Evolutionary conservation across 2,888 invertebrate genomes (phyloP).

Genomic region (Liopterus haemorrhoidalis): DNA sequence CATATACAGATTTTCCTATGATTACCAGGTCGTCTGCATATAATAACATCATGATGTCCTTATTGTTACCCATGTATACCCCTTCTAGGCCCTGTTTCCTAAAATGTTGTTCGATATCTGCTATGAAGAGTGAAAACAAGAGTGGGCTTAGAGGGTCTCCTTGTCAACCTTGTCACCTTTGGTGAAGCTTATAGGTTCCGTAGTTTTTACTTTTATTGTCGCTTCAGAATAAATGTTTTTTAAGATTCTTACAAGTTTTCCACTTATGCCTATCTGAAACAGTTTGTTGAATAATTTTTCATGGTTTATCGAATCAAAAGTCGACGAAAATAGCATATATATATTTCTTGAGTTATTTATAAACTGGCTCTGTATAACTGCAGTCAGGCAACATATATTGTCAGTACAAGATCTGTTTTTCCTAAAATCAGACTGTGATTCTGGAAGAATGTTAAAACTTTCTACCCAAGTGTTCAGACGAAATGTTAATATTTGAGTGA

Average conservation of each 20-base stretch:
- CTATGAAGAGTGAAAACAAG: conserved; percentile 8
- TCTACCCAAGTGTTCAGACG: too few relatives aligned
- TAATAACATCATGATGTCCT: conserved; percentile 6
- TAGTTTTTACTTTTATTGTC: neutral
- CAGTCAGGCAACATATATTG: too few relatives aligned
- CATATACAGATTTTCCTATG: neutral
- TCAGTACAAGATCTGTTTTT: too few relatives aligned
- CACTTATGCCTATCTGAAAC: conserved; percentile 2
- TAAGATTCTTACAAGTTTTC: neutral
- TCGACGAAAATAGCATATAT: too few relatives aligned
- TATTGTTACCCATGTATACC: neutral
- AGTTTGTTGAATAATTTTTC: too few relatives aligned
- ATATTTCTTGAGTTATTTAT: too few relatives aligned
- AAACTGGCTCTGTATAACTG: too few relatives aligned
- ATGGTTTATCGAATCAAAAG: too few relatives aligned
- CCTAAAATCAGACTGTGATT: too few relatives aligned
- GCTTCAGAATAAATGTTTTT: conserved; percentile 8
- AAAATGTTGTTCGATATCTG: conserved; percentile 6
- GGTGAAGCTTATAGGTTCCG: conserved; percentile 3
- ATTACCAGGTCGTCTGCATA: conserved; percentile 13
- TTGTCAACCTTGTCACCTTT: conserved; percentile 7
- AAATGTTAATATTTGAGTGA: too few relatives aligned
- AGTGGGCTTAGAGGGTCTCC: conserved; percentile 10
- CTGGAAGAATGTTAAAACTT: too few relatives aligned
- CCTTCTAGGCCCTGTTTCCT: conserved; percentile 1